These are phyloP conservation scores for Noctilio leporinus DNA, from an alignment of 2,113 vertebrate species.

Conservation along the genomic window DNA sequence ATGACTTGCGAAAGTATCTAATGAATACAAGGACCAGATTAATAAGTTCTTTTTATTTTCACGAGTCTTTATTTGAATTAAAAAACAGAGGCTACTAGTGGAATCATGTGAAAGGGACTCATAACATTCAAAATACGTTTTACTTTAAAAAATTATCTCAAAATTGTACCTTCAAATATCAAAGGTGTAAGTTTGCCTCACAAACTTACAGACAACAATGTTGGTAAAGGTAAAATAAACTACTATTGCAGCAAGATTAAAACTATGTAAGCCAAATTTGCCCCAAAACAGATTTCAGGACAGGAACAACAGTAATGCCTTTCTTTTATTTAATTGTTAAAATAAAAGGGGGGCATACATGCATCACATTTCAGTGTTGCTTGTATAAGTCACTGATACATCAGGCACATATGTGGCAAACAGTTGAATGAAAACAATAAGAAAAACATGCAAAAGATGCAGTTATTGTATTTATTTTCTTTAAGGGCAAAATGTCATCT, in stretches of 20 bases:
- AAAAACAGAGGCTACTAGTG: background rate
- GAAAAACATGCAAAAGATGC: background rate
- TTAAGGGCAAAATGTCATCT: conserved; percentile 2
- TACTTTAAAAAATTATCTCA: background rate
- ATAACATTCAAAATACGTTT: conserved; percentile 19
- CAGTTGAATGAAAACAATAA: background rate
- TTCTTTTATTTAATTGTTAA: background rate
- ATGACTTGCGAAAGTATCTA: conserved; percentile 74
- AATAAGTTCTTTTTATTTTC: conserved; percentile 38
- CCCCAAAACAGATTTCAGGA: background rate
- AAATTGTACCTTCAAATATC: background rate
- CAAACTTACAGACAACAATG: background rate
- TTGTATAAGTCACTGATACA: background rate
- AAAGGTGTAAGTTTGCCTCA: background rate
- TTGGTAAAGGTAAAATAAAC: background rate
- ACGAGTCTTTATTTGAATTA: conserved; percentile 58
- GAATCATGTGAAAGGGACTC: background rate
- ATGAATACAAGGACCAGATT: conserved; percentile 67
- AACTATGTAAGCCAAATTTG: background rate
- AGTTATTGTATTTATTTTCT: background rate
- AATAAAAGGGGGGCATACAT: background rate
- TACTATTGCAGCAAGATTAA: background rate
- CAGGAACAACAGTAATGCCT: background rate
- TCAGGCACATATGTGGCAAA: background rate
- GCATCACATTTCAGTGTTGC: background rate